Base-by-base conservation (phyloP, 2,888 invertebrate species). In the Nomada goodeniana region DNA sequence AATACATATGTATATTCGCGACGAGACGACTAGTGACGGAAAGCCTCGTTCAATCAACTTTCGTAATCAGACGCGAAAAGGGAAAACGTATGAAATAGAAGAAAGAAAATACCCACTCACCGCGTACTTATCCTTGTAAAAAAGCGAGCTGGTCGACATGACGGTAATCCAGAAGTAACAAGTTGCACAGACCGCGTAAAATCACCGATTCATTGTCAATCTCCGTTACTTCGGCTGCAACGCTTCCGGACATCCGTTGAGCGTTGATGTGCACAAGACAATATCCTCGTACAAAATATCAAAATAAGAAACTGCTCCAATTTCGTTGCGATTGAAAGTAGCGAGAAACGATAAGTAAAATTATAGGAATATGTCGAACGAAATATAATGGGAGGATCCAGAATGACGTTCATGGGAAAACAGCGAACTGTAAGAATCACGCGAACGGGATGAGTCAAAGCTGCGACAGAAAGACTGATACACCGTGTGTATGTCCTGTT, bases 131-230 rank as follows among this genome's bases (percentile, higher is more conserved):
- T 93, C 93, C 90, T 93, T 93, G 91, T 93, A 93, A 86, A 93
- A 93, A 74, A 93, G 90, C 82, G 93, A 93, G 83, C 92, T 93
- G 80, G 92, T 91, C 91, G 93, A 93, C 93, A 93, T 93, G 91
- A 80, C 89, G 90, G 86, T 81, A 64, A 76, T 69, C 67, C 63
- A 63, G 82, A 50, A 67, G 80, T 79, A 78, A 84, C 83, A 73
- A 82, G 83, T 70, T 75, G 75, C 82, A 73, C 42, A 47, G 52
- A 75, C 36, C 76, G 77, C 60, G 47, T 20, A 70, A 65, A 64
- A 53, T 83, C 81, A 69, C 85, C 60, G 76, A 69, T 70, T 85
- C 71, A 69, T 78, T 59, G 23, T 79, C 71, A 72, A 67, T 59
- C 75, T 64, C 55, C 71, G 65, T 71, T 74, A 55, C 61, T 65